Base-by-base conservation (phyloP, 2,888 invertebrate genomes). In the Coecobrya sp. region DNA sequence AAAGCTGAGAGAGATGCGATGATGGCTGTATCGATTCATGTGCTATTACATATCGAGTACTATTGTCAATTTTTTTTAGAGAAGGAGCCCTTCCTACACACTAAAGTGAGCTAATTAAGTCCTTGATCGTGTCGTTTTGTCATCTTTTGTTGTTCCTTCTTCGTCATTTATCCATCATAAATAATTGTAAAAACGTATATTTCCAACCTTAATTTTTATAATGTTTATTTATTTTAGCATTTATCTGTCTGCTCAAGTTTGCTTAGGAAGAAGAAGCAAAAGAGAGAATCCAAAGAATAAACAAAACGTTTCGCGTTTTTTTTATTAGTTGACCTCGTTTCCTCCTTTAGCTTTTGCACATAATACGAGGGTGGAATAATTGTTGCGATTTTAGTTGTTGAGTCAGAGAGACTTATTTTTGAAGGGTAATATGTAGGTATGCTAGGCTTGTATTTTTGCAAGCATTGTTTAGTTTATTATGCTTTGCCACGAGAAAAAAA, bases 271-370 rank as follows among this genome's bases (percentile, higher is more conserved):
- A n/a, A 13, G 22, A 25, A 7, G 25, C n/a, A n/a, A n/a, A n/a
- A n/a, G 22, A 45, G 73, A 22, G 27, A 45, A 76, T 76, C 16
- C 7, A 11, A 49, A 73, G 42, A 76, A 45, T 45, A 76, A 45
- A 76, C 73, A 76, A 82, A 87, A 87, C 87, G 87, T 87, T 87
- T 73, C 42, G 25, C 19, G 22, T 42, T 13, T 27, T 76, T 49
- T 68, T 52, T 36, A 30, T 30, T n/a, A 19, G 52, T 11, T 89
- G 89, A 84, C 89, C 89, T 89, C 89, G 89, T 84, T 89, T 73
- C 25, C 73, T 76, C 52, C 73, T 81, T 81, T 81, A 30, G n/a
- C 36, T 27, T 49, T 25, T n/a, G 19, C 11, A 59, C 59, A 59
- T 22, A 19, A 59, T n/a, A 59, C 36, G 52, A 52, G 79, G 52